Base-by-base conservation (phyloP, 2,888 invertebrate species). In the Pheosia tremula region DNA sequence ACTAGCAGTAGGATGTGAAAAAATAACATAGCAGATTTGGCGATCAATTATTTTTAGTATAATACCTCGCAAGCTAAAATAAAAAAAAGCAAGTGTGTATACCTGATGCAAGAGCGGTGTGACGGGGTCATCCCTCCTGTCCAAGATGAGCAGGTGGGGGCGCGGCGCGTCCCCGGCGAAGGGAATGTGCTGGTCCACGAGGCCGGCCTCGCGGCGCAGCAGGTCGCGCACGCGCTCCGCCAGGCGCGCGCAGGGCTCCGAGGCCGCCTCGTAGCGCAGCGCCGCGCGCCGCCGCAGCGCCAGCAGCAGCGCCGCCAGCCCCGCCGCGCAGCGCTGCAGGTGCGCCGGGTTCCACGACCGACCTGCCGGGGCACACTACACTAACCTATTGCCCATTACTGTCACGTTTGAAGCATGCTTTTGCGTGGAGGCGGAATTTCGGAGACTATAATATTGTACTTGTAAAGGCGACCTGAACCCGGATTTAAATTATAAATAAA, bases 31-130 rank as follows among this genome's bases (percentile, higher is more conserved):
- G 24, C 24, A 24, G 24, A 24, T 24, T 24, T 2, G 24, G 24
- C 1, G 24, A 24, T 24, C 24, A 24, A 24, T 24, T 24, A 24
- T 24, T 2, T n/a, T 24, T 24, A 24, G 24, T 41, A 7, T n/a
- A n/a, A 49, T 49, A 49, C 49, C 10, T 49, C 4, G 41, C 8
- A 41, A 49, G 5, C 7, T 5, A 49, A 52, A 7, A 36, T 10
- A n/a, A 52, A 6, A 36, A 49, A 49, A 49, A 49, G 3, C 5
- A 13, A 49, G 7, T 49, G 11, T 7, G 3, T 24, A 0, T 24
- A 96, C 96, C 94, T 97, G 98, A 89, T 98, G 98, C 43, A 99
- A 91, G 61, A 99, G 90, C 0, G 99, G 99, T 0, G 99, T 99
- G 7, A 99, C 97, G 0, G 99, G 97, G 90, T 99, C 99, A 84